Evolutionary conservation across 1,140 invertebrate species (phyloP).

Genomic region (Ptiloglossa arizonensis): DNA sequence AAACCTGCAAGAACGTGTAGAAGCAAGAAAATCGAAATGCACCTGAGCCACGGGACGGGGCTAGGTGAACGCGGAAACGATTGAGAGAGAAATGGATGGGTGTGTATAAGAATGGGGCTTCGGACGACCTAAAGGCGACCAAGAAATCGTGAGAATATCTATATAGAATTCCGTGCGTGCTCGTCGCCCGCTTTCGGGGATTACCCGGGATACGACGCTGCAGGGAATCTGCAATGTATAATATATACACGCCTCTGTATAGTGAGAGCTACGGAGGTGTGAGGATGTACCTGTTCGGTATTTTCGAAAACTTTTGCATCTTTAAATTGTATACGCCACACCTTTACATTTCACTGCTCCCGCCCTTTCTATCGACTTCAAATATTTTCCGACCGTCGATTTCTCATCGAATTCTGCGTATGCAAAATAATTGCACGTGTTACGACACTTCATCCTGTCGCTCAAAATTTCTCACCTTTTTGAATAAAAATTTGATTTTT

Average conservation of each 20-base stretch:
- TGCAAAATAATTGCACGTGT: too few relatives aligned
- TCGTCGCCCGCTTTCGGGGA: constrained; percentile 60
- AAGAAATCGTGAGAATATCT: constrained; percentile 72
- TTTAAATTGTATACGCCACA: constrained; percentile 26
- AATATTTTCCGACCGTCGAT: too few relatives aligned
- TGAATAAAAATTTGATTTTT: too few relatives aligned
- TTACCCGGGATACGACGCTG: constrained; percentile 63
- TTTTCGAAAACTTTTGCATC: constrained; percentile 19
- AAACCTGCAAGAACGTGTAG: constrained; percentile 27
- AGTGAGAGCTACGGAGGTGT: constrained; percentile 30
- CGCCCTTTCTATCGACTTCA: neutral
- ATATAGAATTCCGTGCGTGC: constrained; percentile 70
- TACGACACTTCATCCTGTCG: too few relatives aligned
- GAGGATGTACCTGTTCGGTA: constrained; percentile 49
- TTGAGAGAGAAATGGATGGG: constrained; percentile 17
- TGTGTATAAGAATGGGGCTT: constrained; percentile 34
- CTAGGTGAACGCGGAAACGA: constrained; percentile 35
- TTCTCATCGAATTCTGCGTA: neutral
- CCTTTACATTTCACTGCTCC: neutral
- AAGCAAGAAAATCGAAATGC: constrained; percentile 11
- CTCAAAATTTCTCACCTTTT: too few relatives aligned
- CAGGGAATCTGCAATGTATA: constrained; percentile 60
- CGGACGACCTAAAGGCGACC: constrained; percentile 32
- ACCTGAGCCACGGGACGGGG: constrained; percentile 42
- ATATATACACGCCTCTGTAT: constrained; percentile 24